Base-by-base conservation (phyloP, 1,140 invertebrate genomes). In the Scaptomyza montana region DNA sequence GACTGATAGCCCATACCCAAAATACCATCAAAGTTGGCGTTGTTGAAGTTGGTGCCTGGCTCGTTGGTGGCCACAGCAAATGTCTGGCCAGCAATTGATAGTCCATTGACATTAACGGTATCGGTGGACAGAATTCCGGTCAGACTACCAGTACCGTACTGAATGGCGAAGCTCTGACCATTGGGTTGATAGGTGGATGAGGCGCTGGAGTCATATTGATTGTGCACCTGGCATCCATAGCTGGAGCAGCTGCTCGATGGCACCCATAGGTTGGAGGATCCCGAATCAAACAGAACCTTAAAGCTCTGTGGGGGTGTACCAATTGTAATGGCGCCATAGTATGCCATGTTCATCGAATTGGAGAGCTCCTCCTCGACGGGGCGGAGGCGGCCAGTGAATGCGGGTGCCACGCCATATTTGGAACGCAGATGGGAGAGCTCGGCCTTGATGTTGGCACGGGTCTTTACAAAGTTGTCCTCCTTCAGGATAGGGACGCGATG, bases 231-330 rank as follows among this genome's bases (percentile, higher is more conserved):
- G 92, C 98, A 99, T 66, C 98, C 98, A 10, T 95, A 95, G 74
- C 95, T 93, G 94, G 5, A 1, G 89, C 98, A 99, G 81, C 97
- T 95, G 92, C 98, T 98, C 0, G 98, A 99, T 16, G 99, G 98
- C 56, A 99, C 95, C 99, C 99, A 99, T 30, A 99, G 93, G 92
- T 99, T 99, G 12, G 98, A 98, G 5, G 98, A 99, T 47, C 99
- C 99, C 8, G 98, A 98, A 92, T 99, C 99, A 93, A 99, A 99
- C 47, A 99, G 95, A 50, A 99, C 98, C 80, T 95, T 96, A 92
- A 99, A 99, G 0, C 93, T 93, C 93, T 99, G 99, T 13, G 96
- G 94, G 12, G 99, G 99, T 51, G 95, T 96, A 54, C 99, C 99
- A 92, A 99, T 98, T 0, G 93, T 93, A 74, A 99, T 99, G 2